Conservation (phyloP, 2,797 vertebrate species). For the Megalops cyprinoides region DNA sequence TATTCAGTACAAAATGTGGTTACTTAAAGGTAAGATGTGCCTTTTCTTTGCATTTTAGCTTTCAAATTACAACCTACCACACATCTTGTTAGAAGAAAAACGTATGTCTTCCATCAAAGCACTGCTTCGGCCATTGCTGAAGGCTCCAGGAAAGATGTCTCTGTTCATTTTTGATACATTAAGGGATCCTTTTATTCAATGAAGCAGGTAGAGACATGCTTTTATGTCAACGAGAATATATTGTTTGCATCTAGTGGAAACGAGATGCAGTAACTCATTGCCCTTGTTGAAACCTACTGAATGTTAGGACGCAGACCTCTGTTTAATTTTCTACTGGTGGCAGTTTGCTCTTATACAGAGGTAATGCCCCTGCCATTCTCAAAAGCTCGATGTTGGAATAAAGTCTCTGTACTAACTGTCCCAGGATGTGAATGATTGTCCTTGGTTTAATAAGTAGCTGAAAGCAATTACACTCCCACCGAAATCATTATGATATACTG, state of each 20-base stretch:
- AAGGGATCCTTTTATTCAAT: not conserved
- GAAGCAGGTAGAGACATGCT: no score
- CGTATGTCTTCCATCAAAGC: conserved; percentile 55
- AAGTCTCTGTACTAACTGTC: not conserved
- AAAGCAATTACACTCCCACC: conserved; percentile 44
- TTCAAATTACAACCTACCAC: not conserved
- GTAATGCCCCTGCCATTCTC: not conserved
- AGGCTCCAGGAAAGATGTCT: not conserved
- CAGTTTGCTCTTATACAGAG: not conserved
- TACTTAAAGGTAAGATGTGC: not conserved
- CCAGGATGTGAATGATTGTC: conserved; percentile 49
- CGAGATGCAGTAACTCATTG: not conserved
- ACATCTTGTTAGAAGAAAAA: conserved; percentile 45
- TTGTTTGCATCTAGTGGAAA: not conserved
- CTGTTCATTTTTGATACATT: not conserved
- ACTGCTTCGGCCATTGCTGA: conserved; percentile 47
- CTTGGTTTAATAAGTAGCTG: conserved; percentile 49
- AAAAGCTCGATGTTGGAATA: not conserved
- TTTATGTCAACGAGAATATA: no score
- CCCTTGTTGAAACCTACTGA: not conserved
- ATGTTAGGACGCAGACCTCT: not conserved
- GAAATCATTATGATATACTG: not conserved
- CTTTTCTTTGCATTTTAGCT: not conserved
- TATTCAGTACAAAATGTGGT: not conserved
- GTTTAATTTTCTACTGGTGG: not conserved